Evolutionary conservation across 2,113 vertebrate genomes (phyloP).

Genomic region (Malurus melanocephalus): DNA sequence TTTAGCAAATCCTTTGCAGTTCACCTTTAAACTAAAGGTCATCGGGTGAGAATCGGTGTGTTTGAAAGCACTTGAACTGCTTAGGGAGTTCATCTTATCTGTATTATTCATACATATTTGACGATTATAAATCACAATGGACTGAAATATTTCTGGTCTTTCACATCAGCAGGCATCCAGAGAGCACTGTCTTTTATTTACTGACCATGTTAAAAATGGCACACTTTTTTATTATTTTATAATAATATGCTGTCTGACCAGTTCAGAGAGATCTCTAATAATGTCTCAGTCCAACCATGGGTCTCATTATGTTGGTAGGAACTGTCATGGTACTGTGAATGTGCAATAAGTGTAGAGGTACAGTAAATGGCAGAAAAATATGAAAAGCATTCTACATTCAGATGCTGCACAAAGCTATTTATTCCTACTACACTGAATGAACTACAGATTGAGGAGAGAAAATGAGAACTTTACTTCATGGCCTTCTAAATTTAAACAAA

Average conservation of each 20-base stretch:
- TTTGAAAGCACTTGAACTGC: constrained; percentile 47
- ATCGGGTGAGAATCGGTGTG: constrained; percentile 13
- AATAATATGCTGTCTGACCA: constrained; percentile 64
- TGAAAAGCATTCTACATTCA: constrained; percentile 65
- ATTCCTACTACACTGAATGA: constrained; percentile 56
- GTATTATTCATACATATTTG: constrained; percentile 53
- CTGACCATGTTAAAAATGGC: constrained; percentile 56
- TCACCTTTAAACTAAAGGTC: constrained; percentile 61
- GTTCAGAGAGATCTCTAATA: constrained; percentile 68
- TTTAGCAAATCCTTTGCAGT: constrained; percentile 51
- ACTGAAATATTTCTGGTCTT: constrained; percentile 53
- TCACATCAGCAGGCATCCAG: constrained; percentile 57
- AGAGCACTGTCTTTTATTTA: constrained; percentile 68
- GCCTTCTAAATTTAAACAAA: constrained; percentile 63
- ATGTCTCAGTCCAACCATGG: constrained; percentile 54
- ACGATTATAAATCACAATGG: constrained; percentile 59
- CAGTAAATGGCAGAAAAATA: constrained; percentile 64
- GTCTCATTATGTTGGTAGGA: constrained; percentile 70
- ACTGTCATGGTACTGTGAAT: constrained; percentile 69
- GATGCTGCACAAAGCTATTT: constrained; percentile 68
- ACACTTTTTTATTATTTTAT: constrained; percentile 56
- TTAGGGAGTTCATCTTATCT: constrained; percentile 36
- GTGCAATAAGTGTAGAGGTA: constrained; percentile 67
- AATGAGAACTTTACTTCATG: constrained; percentile 46
- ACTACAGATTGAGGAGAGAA: constrained; percentile 53